phyloP scores from a whole-genome alignment of 2,113 vertebrate genomes.

The Struthidea cinerea region DNA sequence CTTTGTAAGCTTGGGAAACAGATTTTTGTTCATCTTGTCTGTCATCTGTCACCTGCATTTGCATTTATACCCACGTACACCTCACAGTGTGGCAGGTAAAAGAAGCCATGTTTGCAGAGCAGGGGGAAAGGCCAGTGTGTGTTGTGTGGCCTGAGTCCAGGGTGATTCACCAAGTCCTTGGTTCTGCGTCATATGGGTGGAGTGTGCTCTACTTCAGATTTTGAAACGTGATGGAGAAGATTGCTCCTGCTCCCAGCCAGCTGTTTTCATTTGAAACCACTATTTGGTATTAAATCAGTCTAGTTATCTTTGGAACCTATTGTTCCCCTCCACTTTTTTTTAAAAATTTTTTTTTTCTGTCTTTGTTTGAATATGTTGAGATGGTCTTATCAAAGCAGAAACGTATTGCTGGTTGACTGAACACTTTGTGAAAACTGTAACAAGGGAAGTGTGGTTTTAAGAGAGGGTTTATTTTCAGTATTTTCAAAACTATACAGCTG shows the following conservation, averaged over 20 bases:
- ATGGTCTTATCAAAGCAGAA: slow-evolving; percentile 30
- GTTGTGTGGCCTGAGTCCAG: not conserved
- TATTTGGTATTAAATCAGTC: slow-evolving; percentile 5
- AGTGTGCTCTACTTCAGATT: not conserved
- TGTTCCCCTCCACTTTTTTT: not conserved
- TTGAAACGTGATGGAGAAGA: not conserved
- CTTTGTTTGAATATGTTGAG: slow-evolving; percentile 19
- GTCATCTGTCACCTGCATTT: not conserved
- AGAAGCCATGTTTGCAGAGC: not conserved
- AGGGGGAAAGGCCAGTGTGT: not conserved
- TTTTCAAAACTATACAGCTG: not conserved
- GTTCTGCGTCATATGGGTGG: not conserved
- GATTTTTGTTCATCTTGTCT: not conserved
- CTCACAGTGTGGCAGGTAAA: not conserved
- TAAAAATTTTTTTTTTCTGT: not conserved
- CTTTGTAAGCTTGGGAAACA: not conserved
- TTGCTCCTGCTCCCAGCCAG: not conserved
- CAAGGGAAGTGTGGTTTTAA: not conserved
- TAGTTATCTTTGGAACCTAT: slow-evolving; percentile 31
- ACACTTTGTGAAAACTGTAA: not conserved
- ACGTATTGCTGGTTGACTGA: not conserved
- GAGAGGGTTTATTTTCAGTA: not conserved
- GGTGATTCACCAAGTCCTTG: not conserved
- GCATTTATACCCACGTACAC: not conserved
- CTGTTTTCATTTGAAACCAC: slow-evolving; percentile 18